phyloP scores from a whole-genome alignment of 2,888 invertebrate genomes.

The Brachypalpus laphriformis region DNA sequence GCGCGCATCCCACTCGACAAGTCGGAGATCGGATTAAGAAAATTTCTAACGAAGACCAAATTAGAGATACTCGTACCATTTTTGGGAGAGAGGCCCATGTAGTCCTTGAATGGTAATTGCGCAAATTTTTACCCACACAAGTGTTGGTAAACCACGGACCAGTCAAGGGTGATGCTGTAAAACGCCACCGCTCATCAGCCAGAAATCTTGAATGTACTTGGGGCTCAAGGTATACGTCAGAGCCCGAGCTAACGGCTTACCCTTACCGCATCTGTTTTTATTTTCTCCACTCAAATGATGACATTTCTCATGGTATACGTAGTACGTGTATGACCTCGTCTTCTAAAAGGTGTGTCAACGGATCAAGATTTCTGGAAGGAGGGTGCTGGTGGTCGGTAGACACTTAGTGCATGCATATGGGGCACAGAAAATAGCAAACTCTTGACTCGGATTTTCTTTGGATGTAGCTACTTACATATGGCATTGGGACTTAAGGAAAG shows the following conservation, averaged over 20 bases:
- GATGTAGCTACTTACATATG: conserved; percentile 19
- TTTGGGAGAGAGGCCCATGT: conserved; percentile 1
- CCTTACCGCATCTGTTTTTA: conserved; percentile 10
- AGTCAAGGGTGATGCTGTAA: not conserved
- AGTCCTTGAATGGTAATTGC: conserved; percentile 53
- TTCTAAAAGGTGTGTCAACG: conserved; percentile 53
- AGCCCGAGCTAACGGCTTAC: not conserved
- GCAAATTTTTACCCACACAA: conserved; percentile 37
- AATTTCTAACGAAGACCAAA: not conserved
- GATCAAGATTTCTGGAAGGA: conserved; percentile 33
- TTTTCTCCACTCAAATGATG: conserved; percentile 49
- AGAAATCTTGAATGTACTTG: not conserved
- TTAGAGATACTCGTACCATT: conserved; percentile 16
- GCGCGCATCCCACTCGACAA: conserved; percentile 15
- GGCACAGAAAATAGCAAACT: conserved; percentile 44
- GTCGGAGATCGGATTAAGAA: conserved; percentile 43
- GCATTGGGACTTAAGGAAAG: conserved; percentile 36
- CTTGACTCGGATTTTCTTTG: conserved; percentile 47
- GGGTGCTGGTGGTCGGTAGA: not conserved
- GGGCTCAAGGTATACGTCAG: not conserved
- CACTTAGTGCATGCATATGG: conserved; percentile 48
- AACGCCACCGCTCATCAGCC: not conserved
- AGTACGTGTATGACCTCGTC: conserved; percentile 56
- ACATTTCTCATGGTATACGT: conserved; percentile 44
- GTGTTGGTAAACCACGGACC: conserved; percentile 28